phyloP scores from a whole-genome alignment of 2,888 invertebrate species.

The Belgica antarctica region DNA sequence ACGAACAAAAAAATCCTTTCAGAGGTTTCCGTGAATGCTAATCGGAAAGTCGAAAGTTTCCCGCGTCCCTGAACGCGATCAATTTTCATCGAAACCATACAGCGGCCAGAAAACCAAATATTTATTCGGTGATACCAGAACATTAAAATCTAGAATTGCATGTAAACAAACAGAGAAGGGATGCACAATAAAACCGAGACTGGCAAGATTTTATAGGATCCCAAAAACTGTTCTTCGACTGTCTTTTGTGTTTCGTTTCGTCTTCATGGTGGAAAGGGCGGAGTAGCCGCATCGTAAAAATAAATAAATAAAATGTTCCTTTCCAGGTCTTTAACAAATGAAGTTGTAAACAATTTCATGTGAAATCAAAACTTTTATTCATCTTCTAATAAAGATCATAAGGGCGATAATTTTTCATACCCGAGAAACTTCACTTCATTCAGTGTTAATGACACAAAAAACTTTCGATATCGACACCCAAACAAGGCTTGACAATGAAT shows the following conservation, averaged over 20 bases:
- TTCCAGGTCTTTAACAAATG: conserved; percentile 2
- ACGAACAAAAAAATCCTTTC: not conserved
- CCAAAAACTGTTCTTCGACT: conserved; percentile 27
- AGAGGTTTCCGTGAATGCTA: not conserved
- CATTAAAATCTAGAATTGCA: not conserved
- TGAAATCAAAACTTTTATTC: conserved; percentile 12
- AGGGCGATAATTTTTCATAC: not conserved
- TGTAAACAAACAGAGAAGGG: conserved; percentile 30
- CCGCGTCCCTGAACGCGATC: not conserved
- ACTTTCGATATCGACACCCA: not conserved
- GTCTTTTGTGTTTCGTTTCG: not conserved
- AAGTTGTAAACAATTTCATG: conserved; percentile 18
- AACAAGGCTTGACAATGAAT: conserved; percentile 1
- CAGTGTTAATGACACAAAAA: not conserved
- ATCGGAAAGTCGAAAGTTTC: not conserved
- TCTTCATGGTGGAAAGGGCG: conserved; percentile 28
- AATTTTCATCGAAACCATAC: conserved; percentile 27
- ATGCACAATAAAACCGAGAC: conserved; percentile 42
- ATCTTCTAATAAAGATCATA: not conserved
- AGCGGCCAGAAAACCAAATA: conserved; percentile 41
- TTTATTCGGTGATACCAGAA: conserved; percentile 15
- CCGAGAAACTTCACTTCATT: not conserved
- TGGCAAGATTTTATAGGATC: conserved; percentile 24
- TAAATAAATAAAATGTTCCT: conserved; percentile 42
- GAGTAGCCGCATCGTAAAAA: conserved; percentile 42